Conservation (phyloP, 2,888 invertebrate genomes). For the Bhutanitis thaidina region DNA sequence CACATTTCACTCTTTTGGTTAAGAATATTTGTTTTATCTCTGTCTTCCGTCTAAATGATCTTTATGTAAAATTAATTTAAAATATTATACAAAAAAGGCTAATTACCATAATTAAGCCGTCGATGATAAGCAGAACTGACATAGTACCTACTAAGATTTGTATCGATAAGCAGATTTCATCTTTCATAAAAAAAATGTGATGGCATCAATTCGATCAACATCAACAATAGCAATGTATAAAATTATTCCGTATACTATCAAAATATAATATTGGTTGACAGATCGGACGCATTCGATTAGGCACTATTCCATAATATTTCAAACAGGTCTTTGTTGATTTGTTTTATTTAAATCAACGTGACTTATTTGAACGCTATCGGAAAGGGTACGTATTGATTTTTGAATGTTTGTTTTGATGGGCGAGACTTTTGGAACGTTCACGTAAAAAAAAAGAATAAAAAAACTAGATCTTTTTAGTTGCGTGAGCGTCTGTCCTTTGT, state of each 20-base stretch:
- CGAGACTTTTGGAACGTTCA: constrained; percentile 41
- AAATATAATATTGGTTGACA: constrained; percentile 70
- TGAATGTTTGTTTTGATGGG: constrained; percentile 67
- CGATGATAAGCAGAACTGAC: no score
- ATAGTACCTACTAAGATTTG: no score
- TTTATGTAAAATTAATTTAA: no score
- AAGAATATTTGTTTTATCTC: no score
- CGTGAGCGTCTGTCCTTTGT: constrained; percentile 18
- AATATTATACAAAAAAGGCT: no score
- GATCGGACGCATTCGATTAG: constrained; percentile 63
- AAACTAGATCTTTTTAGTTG: constrained; percentile 33
- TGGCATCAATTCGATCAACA: constrained; percentile 6
- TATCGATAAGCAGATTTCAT: no score
- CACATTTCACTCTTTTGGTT: no score
- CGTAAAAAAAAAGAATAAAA: constrained; percentile 29
- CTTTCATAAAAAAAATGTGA: constrained; percentile 1
- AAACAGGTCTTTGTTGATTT: constrained; percentile 42
- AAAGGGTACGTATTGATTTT: constrained; percentile 75
- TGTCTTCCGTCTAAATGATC: no score
- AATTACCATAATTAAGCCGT: no score
- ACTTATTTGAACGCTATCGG: constrained; percentile 66
- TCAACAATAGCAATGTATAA: constrained; percentile 24
- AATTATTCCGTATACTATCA: constrained; percentile 44
- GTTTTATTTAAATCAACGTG: constrained; percentile 58
- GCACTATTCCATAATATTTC: constrained; percentile 35